Evolutionary conservation across 2,888 invertebrate species (phyloP).

Genomic region (Neocrepidodera transversa): DNA sequence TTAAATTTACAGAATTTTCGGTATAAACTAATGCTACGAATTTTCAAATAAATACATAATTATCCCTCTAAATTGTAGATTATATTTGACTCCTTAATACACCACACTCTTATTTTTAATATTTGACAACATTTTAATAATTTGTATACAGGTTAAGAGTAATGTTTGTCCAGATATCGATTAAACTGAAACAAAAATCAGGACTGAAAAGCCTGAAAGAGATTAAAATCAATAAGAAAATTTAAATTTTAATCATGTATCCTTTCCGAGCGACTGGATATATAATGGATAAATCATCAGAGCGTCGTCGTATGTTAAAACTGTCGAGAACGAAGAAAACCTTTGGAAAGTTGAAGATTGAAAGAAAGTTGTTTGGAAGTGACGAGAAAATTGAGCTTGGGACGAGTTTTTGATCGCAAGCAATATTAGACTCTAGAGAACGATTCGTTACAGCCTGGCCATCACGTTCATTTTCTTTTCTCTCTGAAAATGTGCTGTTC

Average conservation of each 20-base stretch:
- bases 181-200: too few species aligned
- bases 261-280: constrained; percentile 12
- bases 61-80: too few species aligned
- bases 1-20: too few species aligned
- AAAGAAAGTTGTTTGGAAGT: constrained; percentile 55
- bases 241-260: constrained; percentile 22
- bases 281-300: constrained; percentile 26
- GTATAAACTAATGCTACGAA: too few species aligned
- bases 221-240: constrained; percentile 5
- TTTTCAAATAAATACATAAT: too few species aligned
- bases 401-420: constrained; percentile 54
- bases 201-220: too few species aligned
- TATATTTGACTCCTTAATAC: too few species aligned
- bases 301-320: constrained; percentile 39
- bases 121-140: too few species aligned
- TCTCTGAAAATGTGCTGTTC: constrained; percentile 3
- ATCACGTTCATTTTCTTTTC: constrained; percentile 42
- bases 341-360: constrained; percentile 52
- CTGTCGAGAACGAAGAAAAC: constrained; percentile 43
- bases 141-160: too few species aligned
- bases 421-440: constrained; percentile 54
- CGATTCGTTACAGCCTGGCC: constrained; percentile 48
- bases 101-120: too few species aligned
- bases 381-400: constrained; percentile 39
- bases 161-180: too few species aligned